Conservation (phyloP, 2,797 vertebrate species). For the Diceros bicornis region DNA sequence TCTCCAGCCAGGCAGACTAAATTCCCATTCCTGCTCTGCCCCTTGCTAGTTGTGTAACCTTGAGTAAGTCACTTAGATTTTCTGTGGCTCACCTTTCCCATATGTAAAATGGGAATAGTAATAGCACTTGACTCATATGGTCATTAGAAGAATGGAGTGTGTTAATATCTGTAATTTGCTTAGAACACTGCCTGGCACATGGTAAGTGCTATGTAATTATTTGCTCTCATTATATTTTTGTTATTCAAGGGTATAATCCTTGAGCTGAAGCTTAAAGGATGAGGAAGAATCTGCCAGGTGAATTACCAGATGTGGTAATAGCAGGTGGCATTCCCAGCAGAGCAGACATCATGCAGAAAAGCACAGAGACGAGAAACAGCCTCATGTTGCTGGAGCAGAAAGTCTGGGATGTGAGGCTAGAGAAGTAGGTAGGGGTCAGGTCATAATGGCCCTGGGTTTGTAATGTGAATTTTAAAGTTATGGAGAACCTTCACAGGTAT, state of each 20-base stretch:
- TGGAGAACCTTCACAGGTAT: neutral
- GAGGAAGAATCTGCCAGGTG: neutral
- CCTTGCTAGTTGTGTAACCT: neutral
- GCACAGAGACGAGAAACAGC: neutral
- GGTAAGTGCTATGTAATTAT: neutral
- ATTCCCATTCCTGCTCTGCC: neutral
- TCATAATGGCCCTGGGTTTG: neutral
- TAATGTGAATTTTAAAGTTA: neutral
- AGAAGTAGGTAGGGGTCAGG: neutral
- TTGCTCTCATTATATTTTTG: constrained; percentile 16
- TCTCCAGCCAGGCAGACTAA: neutral
- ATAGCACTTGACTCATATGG: neutral
- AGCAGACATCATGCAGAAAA: neutral
- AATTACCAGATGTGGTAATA: constrained; percentile 3
- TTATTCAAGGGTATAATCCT: neutral
- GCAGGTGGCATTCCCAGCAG: constrained; percentile 33
- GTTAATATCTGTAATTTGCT: neutral
- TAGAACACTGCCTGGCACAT: neutral
- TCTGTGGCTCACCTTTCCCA: neutral
- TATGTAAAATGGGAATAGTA: neutral
- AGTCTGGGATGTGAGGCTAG: neutral
- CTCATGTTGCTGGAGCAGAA: neutral
- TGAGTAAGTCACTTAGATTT: neutral
- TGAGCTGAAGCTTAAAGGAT: constrained; percentile 43
- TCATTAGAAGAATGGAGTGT: neutral